A percentile compares a stretch with the other conserved stretches of the same genome.
phyloP scores from a whole-genome alignment of 2,113 vertebrate species.

The Amphiprion ocellaris region DNA sequence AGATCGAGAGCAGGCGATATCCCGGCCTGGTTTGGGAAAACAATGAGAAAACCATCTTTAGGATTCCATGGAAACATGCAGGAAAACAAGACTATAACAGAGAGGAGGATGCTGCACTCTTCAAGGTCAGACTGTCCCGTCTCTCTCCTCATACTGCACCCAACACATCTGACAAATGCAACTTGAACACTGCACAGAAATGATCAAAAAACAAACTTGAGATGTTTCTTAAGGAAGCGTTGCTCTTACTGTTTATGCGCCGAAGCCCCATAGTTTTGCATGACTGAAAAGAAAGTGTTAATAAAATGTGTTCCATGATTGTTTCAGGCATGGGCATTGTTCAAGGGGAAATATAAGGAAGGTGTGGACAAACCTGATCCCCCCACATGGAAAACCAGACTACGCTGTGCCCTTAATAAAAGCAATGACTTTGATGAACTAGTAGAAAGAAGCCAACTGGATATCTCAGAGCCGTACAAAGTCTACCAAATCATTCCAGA shows the following conservation, averaged over 20 bases:
- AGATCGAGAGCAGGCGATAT: slow-evolving; percentile 96
- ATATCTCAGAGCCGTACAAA: slow-evolving; percentile 99
- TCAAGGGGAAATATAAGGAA: slow-evolving; percentile 98
- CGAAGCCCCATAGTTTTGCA: background rate
- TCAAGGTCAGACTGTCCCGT: slow-evolving; percentile 87
- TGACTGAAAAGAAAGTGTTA: slow-evolving; percentile 9
- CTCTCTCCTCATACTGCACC: slow-evolving; percentile 1
- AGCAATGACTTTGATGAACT: slow-evolving; percentile 99
- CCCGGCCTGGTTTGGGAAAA: slow-evolving; percentile 97
- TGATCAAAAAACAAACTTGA: background rate
- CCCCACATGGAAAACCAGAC: slow-evolving; percentile 97
- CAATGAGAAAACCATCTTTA: slow-evolving; percentile 94
- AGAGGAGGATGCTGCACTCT: slow-evolving; percentile 96
- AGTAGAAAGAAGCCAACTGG: slow-evolving; percentile 95
- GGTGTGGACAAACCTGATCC: slow-evolving; percentile 98
- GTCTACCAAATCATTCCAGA: slow-evolving; percentile 98
- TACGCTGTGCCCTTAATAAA: slow-evolving; percentile 97
- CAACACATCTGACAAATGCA: background rate
- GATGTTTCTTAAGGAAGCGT: no score
- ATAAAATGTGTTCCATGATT: slow-evolving; percentile 12
- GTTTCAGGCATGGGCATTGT: slow-evolving; percentile 95
- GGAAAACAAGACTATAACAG: slow-evolving; percentile 99
- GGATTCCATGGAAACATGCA: slow-evolving; percentile 98
- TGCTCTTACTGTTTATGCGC: no score
- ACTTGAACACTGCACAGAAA: background rate